Base-by-base conservation (phyloP, 2,888 invertebrate species). In the Gasteruption jaculator region DNA sequence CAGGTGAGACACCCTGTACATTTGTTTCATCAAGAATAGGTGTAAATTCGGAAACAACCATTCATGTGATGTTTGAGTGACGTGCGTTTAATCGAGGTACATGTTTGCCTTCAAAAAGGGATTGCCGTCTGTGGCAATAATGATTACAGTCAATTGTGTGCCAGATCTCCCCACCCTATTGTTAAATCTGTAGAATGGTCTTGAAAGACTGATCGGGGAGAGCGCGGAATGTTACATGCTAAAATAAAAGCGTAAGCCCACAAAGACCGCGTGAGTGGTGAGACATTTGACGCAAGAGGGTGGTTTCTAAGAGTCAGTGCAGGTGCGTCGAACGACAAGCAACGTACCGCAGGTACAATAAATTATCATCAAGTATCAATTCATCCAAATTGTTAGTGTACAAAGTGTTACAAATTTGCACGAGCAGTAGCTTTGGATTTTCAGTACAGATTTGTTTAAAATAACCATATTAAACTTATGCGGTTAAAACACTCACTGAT, bases 231-330 rank as follows among this genome's bases (percentile, higher is more conserved):
- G 56, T 57, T 58, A 58, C 58, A 58, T 59, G 63, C 60, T 59
- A 65, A 63, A 65, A 64, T 65, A 65, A 65, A 65, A 62, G 64
- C 63, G 61, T 58, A 55, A 56, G 47, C 58, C 58, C 45, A 45
- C 53, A 57, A 58, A 57, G 49, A 49, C 50, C 50, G 44, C 44
- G 53, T 45, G 54, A 55, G 48, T 49, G 47, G 34, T 49, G 42
- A 53, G 45, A 11, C n/a, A 42, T 38, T 52, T 36, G 43, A 43
- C 37, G 41, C 45, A 41, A 41, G 48, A 57, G 53, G 54, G 57
- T 53, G 47, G 44, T 53, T 57, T 58, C 43, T 48, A 40, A 37
- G 56, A 58, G 56, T 58, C 55, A 44, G 53, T 52, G 56, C 54
- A 56, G 54, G 56, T 58, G 54, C 50, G 52, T 50, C 48, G 50